A percentile compares a stretch with the other conserved stretches of the same genome.
Conservation (phyloP, 2,797 vertebrate species). For the Siniperca scherzeri region DNA sequence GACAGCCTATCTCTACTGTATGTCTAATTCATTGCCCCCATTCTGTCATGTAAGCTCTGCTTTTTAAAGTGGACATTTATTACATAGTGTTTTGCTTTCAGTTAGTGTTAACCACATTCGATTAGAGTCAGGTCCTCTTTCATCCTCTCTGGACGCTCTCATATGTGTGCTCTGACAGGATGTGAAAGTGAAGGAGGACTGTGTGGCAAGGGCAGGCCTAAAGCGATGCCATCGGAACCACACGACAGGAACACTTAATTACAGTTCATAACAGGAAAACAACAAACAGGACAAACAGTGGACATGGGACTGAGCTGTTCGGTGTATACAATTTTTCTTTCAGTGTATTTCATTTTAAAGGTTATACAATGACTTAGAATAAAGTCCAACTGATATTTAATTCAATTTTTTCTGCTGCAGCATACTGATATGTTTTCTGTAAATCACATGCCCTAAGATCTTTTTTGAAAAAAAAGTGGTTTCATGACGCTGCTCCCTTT, state of each 20-base stretch:
- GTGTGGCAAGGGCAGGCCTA: conserved; percentile 19
- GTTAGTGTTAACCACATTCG: conserved; percentile 80
- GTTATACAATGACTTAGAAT: not conserved
- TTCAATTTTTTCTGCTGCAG: conserved; percentile 15
- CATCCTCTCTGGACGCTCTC: conserved; percentile 56
- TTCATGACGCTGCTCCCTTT: not conserved
- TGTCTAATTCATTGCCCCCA: conserved; percentile 78
- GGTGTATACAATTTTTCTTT: conserved; percentile 1
- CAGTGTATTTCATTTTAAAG: conserved; percentile 8
- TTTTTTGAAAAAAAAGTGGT: not conserved
- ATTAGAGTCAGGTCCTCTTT: conserved; percentile 75
- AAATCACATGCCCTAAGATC: not conserved
- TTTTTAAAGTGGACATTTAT: conserved; percentile 76
- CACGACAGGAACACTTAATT: conserved; percentile 50
- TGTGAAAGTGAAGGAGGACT: conserved; percentile 42
- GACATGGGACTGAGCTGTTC: not conserved
- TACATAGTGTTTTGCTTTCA: conserved; percentile 80
- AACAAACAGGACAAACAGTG: conserved; percentile 6
- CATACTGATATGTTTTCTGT: not conserved
- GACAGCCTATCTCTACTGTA: conserved; percentile 54
- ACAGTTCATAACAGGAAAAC: conserved; percentile 36
- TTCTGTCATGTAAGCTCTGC: conserved; percentile 70
- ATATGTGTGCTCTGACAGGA: conserved; percentile 48
- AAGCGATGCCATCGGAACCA: conserved; percentile 22
- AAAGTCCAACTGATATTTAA: conserved; percentile 33